phyloP scores from a whole-genome alignment of 2,888 invertebrate genomes.

The Dasysyrphus albostriatus region DNA sequence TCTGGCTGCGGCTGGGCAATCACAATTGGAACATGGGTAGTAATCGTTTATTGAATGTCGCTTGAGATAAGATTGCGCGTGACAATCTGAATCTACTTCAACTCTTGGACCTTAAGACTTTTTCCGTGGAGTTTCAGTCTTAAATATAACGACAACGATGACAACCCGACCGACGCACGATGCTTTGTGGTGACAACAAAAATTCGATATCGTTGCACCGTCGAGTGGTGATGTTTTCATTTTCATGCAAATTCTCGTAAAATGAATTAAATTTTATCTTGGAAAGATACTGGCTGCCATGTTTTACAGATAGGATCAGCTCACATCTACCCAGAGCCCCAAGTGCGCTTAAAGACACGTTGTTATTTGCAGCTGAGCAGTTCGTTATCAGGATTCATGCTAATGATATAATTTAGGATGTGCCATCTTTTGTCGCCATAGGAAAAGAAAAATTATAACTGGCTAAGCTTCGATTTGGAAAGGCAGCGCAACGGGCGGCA shows the following conservation, averaged over 20 bases:
- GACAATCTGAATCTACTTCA: slow-evolving; percentile 69
- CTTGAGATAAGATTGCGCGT: slow-evolving; percentile 79
- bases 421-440: slow-evolving; percentile 34
- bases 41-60: slow-evolving; percentile 81
- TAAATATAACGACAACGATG: neutral
- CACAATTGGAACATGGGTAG: slow-evolving; percentile 80
- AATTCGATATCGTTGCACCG: slow-evolving; percentile 36
- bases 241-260: slow-evolving; percentile 72
- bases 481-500: too few relatives aligned
- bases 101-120: neutral
- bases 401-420: slow-evolving; percentile 72
- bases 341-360: neutral
- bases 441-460: neutral
- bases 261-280: slow-evolving; percentile 62
- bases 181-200: slow-evolving; percentile 41
- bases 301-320: slow-evolving; percentile 46
- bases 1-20: slow-evolving; percentile 66
- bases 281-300: slow-evolving; percentile 38
- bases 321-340: neutral
- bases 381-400: slow-evolving; percentile 64
- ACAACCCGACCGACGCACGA: neutral
- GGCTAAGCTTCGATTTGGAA: too few relatives aligned
- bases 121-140: neutral
- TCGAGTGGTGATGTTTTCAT: slow-evolving; percentile 76
- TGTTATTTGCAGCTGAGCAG: neutral